Evolutionary conservation across 2,888 invertebrate genomes (phyloP).

Genomic region (Glyphotaelius pellucidus): DNA sequence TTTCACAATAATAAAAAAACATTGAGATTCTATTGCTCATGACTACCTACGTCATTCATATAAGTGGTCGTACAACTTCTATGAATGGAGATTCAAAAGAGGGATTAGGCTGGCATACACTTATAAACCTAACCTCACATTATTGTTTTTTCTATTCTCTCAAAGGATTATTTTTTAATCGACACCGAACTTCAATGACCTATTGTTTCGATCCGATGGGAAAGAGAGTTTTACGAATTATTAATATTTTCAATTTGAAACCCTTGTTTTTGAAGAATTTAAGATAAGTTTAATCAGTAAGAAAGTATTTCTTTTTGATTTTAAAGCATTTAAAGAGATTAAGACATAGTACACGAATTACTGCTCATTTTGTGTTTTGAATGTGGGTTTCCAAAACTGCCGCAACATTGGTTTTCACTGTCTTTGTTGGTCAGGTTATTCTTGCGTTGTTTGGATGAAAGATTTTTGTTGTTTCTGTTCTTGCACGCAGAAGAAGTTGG

Average conservation of each 20-base stretch:
- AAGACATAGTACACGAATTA: slow-evolving; percentile 65
- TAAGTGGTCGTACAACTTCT: neutral
- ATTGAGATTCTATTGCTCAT: neutral
- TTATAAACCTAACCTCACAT: neutral
- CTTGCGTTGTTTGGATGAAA: slow-evolving; percentile 69
- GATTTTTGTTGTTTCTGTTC: slow-evolving; percentile 69
- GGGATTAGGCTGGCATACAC: neutral
- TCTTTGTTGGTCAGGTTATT: slow-evolving; percentile 75
- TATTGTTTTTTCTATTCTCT: neutral
- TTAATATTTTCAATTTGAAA: neutral
- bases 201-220: neutral
- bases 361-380: slow-evolving; percentile 74
- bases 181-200: neutral
- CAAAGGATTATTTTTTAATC: neutral
- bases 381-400: slow-evolving; percentile 76
- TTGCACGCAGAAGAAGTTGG: slow-evolving; percentile 69
- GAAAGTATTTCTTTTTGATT: neutral
- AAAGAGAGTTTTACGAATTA: neutral
- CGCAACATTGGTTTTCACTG: slow-evolving; percentile 76
- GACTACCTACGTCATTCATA: neutral
- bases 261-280: neutral
- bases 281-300: neutral
- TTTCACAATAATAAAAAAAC: neutral
- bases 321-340: slow-evolving; percentile 11
- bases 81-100: neutral